A percentile compares a stretch with the other conserved stretches of the same genome.
phyloP scores from a whole-genome alignment of 2,888 invertebrate species.

The Gymnoscelis rufifasciata region DNA sequence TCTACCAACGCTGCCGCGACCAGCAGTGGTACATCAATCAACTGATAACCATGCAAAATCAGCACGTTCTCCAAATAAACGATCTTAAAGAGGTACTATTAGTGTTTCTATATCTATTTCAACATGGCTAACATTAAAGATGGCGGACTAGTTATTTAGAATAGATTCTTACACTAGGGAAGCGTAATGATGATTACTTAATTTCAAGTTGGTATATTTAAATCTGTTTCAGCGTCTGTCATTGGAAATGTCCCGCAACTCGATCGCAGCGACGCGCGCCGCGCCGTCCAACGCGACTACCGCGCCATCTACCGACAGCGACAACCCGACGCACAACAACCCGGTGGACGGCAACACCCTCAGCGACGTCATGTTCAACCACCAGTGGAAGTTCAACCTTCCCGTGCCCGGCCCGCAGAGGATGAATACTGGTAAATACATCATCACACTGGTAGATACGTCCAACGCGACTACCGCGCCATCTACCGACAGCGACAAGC shows the following conservation, averaged over 20 bases:
- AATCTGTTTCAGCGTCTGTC: slow-evolving; percentile 70
- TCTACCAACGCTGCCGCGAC: slow-evolving; percentile 95
- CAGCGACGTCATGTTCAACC: slow-evolving; percentile 50
- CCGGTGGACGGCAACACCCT: slow-evolving; percentile 59
- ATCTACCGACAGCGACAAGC: neutral
- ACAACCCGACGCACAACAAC: slow-evolving; percentile 61
- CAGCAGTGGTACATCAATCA: slow-evolving; percentile 96
- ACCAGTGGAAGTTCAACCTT: slow-evolving; percentile 58
- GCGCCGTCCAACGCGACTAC: slow-evolving; percentile 31
- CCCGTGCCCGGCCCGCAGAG: slow-evolving; percentile 46
- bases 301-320: slow-evolving; percentile 36
- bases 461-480: too few relatives aligned
- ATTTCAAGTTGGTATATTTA: too few relatives aligned
- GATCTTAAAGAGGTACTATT: slow-evolving; percentile 91
- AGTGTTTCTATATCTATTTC: too few relatives aligned
- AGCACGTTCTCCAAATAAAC: slow-evolving; percentile 88
- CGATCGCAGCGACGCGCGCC: slow-evolving; percentile 77
- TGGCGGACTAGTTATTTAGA: too few relatives aligned
- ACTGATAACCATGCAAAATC: slow-evolving; percentile 87
- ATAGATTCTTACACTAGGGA: too few relatives aligned
- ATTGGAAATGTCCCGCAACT: slow-evolving; percentile 84
- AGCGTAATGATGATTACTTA: too few relatives aligned
- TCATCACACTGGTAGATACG: too few relatives aligned
- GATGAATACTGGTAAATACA: slow-evolving; percentile 43
- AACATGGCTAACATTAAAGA: too few relatives aligned